Conservation (phyloP, 1,140 invertebrate genomes). For the Ephestia elutella region DNA sequence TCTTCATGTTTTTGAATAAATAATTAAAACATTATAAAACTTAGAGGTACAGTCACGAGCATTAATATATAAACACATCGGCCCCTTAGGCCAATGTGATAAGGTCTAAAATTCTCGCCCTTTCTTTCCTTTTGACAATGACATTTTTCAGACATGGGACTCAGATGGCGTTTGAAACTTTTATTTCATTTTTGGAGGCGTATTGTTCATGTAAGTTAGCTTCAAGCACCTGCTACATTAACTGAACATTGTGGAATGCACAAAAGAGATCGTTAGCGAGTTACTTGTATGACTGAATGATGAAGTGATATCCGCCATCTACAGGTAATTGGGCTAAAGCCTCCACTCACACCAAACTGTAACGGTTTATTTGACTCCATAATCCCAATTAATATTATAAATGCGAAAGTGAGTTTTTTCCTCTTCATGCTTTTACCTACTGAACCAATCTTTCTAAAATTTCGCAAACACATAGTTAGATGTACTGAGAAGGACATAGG, state of each 20-base stretch:
- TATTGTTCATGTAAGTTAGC: conserved; percentile 2
- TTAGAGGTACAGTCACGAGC: too few species aligned
- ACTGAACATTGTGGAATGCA: conserved; percentile 9
- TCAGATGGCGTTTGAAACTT: neutral
- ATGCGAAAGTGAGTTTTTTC: too few species aligned
- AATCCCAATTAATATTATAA: too few species aligned
- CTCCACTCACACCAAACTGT: conserved; percentile 13
- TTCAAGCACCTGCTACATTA: conserved; percentile 1
- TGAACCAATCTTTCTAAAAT: too few species aligned
- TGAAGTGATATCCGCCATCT: conserved; percentile 26
- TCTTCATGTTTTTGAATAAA: neutral
- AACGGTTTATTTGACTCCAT: neutral
- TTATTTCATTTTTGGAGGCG: neutral
- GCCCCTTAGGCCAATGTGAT: too few species aligned
- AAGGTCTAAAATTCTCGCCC: too few species aligned
- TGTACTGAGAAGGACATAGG: too few species aligned
- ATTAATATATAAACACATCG: too few species aligned
- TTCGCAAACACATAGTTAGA: too few species aligned
- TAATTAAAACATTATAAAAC: neutral
- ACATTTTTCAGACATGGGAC: neutral
- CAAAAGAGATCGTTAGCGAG: conserved; percentile 20
- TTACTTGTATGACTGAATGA: conserved; percentile 17
- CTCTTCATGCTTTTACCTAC: too few species aligned
- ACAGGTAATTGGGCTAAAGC: conserved; percentile 21
- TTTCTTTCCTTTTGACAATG: too few species aligned